Evolutionary conservation across 2,888 invertebrate species (phyloP).

Genomic region (Trissonchulus latispiculum): DNA sequence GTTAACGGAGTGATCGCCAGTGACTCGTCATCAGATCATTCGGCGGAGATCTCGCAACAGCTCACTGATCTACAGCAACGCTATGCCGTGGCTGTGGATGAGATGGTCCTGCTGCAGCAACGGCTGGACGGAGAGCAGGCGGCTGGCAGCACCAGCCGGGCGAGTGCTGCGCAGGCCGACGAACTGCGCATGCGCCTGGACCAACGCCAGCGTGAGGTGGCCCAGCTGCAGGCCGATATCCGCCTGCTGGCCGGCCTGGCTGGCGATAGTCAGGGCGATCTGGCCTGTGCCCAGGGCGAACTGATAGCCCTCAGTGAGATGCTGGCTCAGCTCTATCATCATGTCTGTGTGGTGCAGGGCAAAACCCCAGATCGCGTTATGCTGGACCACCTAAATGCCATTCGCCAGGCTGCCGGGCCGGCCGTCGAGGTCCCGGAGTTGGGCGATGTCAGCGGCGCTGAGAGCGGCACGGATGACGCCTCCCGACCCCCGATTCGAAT

Average conservation of each 20-base stretch:
- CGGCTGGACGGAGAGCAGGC: conserved; percentile 54
- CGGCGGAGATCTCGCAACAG: not conserved
- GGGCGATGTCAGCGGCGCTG: conserved; percentile 22
- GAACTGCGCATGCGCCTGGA: conserved; percentile 56
- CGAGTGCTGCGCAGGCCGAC: conserved; percentile 44
- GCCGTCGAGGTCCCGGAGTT: conserved; percentile 14
- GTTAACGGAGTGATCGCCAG: too few species aligned
- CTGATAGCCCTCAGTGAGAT: conserved; percentile 77
- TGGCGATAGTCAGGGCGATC: conserved; percentile 52
- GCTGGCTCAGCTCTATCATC: conserved; percentile 86
- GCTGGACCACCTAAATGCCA: conserved; percentile 70
- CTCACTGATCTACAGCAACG: not conserved
- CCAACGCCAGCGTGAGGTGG: conserved; percentile 59
- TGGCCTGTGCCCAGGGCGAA: conserved; percentile 57
- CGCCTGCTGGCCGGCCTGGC: conserved; percentile 60
- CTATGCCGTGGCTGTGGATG: conserved; percentile 1
- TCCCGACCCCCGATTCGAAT: conserved; percentile 30
- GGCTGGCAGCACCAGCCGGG: too few species aligned
- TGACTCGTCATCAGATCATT: not conserved
- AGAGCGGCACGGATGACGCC: conserved; percentile 26
- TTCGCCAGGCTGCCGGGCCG: not conserved
- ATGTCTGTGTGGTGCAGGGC: conserved; percentile 82
- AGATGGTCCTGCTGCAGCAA: not conserved
- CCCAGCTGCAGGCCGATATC: conserved; percentile 64
- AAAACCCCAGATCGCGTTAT: conserved; percentile 72